phyloP scores from a whole-genome alignment of 1,140 invertebrate genomes.

The Trichonephila clavipes region DNA sequence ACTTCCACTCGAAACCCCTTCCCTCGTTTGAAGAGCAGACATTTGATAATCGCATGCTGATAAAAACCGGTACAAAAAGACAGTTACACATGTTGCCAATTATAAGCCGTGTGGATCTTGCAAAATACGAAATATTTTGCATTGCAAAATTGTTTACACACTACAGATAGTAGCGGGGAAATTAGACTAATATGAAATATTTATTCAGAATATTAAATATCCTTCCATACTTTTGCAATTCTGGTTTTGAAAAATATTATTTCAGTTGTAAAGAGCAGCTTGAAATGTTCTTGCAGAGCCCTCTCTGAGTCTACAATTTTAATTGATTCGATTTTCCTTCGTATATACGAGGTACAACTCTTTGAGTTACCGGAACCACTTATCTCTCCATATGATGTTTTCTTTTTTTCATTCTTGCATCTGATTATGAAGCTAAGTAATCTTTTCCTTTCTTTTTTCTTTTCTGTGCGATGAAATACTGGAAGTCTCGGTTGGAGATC shows the following conservation, averaged over 20 bases:
- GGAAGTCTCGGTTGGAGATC: not conserved
- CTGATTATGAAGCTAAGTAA: slow-evolving; percentile 13
- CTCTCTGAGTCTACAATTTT: not conserved
- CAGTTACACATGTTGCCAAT: slow-evolving; percentile 60
- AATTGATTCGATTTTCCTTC: not conserved
- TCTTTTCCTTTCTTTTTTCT: not conserved
- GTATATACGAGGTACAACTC: not conserved
- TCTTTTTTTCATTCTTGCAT: slow-evolving; percentile 15
- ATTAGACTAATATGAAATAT: slow-evolving; percentile 39
- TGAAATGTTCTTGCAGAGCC: not conserved
- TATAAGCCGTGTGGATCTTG: slow-evolving; percentile 21
- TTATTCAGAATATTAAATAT: slow-evolving; percentile 28
- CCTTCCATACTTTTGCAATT: not conserved
- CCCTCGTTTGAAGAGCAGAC: slow-evolving; percentile 40
- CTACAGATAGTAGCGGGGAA: slow-evolving; percentile 1
- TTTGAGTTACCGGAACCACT: not conserved
- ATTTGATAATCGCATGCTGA: slow-evolving; percentile 59
- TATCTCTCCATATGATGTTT: not conserved
- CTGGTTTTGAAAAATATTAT: not conserved
- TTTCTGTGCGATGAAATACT: not conserved
- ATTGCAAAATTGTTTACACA: slow-evolving; percentile 13
- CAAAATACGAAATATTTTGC: slow-evolving; percentile 5
- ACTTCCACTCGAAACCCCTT: not conserved
- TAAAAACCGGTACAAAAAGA: slow-evolving; percentile 57
- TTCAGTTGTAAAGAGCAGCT: not conserved